Evolutionary conservation across 2,797 vertebrate genomes (phyloP).

Genomic region (Halcyon leucocephala): DNA sequence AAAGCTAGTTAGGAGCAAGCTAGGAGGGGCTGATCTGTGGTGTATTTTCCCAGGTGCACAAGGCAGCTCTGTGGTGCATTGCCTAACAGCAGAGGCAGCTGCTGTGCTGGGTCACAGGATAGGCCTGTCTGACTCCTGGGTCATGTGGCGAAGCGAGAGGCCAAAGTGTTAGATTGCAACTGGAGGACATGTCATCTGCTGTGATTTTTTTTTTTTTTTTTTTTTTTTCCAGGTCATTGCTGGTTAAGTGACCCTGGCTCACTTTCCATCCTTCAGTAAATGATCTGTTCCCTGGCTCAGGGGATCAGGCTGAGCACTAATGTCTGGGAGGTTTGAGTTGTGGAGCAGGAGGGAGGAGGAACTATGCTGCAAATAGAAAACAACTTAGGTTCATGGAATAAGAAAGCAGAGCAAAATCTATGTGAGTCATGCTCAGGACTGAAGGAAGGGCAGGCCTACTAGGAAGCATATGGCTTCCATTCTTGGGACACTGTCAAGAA

Average conservation of each 20-base stretch:
- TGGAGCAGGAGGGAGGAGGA: background rate
- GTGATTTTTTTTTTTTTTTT: background rate
- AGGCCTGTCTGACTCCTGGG: background rate
- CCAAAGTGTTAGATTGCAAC: slow-evolving; percentile 46
- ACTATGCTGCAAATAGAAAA: background rate
- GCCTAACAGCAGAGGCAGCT: background rate
- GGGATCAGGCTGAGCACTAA: background rate
- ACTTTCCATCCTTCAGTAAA: background rate
- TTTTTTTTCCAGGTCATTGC: background rate
- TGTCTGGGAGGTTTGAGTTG: background rate
- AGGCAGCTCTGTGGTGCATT: fast-evolving
- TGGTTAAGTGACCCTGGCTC: slow-evolving; percentile 1
- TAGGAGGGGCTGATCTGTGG: fast-evolving
- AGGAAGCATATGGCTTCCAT: background rate
- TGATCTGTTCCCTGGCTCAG: background rate
- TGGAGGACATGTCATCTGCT: background rate
- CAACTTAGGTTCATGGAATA: background rate
- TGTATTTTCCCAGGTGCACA: background rate
- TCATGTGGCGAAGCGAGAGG: slow-evolving; percentile 13
- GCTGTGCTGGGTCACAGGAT: background rate
- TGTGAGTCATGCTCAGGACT: background rate
- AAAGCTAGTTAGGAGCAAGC: background rate
- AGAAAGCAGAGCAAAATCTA: background rate
- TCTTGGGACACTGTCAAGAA: background rate
- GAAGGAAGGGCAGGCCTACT: background rate